Percentiles rank a stretch among this genome's conserved stretches.
phyloP scores from a whole-genome alignment of 2,797 vertebrate species.

The Sebastes nivosus region DNA sequence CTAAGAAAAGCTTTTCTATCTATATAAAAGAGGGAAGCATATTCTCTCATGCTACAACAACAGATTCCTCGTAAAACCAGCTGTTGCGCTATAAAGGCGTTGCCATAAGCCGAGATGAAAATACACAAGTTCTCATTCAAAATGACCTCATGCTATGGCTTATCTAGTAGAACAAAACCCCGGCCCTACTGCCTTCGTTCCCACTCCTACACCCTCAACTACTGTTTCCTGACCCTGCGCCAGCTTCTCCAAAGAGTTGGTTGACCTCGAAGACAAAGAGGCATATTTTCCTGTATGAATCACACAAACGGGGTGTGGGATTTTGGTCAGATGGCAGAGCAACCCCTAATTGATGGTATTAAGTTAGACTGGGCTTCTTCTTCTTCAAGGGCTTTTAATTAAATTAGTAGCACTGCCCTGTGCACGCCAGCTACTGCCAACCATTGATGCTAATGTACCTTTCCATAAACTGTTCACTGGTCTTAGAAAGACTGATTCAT shows the following conservation, averaged over 20 bases:
- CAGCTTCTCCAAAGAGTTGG: slow-evolving; percentile 69
- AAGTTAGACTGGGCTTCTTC: slow-evolving; percentile 59
- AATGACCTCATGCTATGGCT: slow-evolving; percentile 65
- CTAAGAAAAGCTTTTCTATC: background rate
- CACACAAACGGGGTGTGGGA: slow-evolving; percentile 73
- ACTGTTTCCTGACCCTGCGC: slow-evolving; percentile 70
- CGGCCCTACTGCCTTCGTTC: slow-evolving; percentile 46
- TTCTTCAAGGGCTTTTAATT: slow-evolving; percentile 73
- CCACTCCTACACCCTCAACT: slow-evolving; percentile 71
- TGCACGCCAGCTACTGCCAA: slow-evolving; percentile 41
- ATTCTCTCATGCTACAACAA: slow-evolving; percentile 16
- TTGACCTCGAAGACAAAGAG: slow-evolving; percentile 76
- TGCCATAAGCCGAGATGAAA: slow-evolving; percentile 51
- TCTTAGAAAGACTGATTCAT: slow-evolving; percentile 21
- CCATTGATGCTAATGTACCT: slow-evolving; percentile 39
- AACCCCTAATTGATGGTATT: slow-evolving; percentile 73
- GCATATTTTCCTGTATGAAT: slow-evolving; percentile 82
- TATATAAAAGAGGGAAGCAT: background rate
- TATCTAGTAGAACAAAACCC: slow-evolving; percentile 50
- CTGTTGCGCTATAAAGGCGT: slow-evolving; percentile 42
- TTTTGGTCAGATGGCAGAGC: slow-evolving; percentile 67
- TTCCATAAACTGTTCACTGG: slow-evolving; percentile 18
- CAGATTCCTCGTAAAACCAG: slow-evolving; percentile 26
- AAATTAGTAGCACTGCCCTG: slow-evolving; percentile 63
- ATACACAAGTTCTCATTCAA: slow-evolving; percentile 41